Evolutionary conservation across 2,888 invertebrate genomes (phyloP).

Genomic region (Polia nebulosa): DNA sequence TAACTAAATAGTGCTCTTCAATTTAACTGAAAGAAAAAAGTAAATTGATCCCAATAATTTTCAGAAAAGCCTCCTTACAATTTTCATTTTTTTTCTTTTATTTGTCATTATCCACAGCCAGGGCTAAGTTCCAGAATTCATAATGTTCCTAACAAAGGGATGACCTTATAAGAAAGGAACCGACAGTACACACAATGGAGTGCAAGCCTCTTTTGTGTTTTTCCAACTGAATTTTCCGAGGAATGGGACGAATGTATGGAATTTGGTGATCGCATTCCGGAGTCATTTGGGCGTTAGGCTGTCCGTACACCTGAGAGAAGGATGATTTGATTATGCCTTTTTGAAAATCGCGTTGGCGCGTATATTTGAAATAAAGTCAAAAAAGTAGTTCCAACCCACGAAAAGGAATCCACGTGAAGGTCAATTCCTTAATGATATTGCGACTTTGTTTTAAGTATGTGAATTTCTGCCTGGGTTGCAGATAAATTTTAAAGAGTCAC

Average conservation of each 20-base stretch:
- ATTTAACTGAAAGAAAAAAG: no score
- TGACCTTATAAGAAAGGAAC: conserved; percentile 63
- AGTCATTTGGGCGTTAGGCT: conserved; percentile 16
- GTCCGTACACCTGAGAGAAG: not conserved
- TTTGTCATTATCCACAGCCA: conserved; percentile 49
- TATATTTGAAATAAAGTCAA: no score
- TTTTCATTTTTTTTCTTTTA: conserved; percentile 30
- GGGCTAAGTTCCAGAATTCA: conserved; percentile 58
- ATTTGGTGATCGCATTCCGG: conserved; percentile 44
- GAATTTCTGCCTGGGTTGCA: no score
- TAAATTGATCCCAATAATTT: conserved; percentile 1
- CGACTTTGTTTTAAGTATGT: no score
- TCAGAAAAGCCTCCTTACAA: not conserved
- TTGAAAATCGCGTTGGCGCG: no score
- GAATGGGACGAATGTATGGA: conserved; percentile 45
- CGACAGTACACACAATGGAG: conserved; percentile 66
- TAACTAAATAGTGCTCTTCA: no score
- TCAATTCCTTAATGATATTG: no score
- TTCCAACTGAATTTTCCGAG: conserved; percentile 51
- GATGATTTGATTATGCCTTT: no score
- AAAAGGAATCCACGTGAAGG: no score
- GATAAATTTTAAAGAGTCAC: no score
- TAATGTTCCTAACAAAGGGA: conserved; percentile 67
- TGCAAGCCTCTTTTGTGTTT: conserved; percentile 65
- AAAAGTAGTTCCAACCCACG: no score